A percentile compares a stretch with the other conserved stretches of the same genome.
Conservation (phyloP, 2,888 invertebrate species). For the Xanthia icteritia region DNA sequence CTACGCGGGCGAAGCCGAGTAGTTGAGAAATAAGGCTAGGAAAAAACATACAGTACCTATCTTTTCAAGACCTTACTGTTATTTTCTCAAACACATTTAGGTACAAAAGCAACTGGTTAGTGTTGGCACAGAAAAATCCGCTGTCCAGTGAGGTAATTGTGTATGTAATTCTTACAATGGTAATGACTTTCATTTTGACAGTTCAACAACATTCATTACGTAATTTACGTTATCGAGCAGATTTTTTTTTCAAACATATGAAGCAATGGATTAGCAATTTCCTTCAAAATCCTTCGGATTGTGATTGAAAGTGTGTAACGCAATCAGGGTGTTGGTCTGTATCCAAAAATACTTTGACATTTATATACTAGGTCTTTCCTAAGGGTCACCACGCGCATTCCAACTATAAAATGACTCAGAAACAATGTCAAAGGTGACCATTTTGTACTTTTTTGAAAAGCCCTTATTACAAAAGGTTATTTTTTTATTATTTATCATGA, state of each 20-base stretch:
- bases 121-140: neutral
- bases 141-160: no score
- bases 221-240: neutral
- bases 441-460: neutral
- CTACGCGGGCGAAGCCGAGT: no score
- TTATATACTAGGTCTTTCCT: neutral
- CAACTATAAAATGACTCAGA: neutral
- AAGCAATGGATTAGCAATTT: neutral
- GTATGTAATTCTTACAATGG: neutral
- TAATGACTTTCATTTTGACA: neutral
- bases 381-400: neutral
- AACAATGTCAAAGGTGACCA: neutral
- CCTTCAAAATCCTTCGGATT: neutral
- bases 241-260: neutral
- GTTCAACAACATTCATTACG: neutral
- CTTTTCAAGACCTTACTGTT: neutral
- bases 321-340: neutral
- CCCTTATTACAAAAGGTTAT: no score
- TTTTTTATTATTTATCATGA: no score
- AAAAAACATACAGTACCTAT: neutral
- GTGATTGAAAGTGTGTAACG: no score
- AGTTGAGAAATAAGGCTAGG: slow-evolving; percentile 21
- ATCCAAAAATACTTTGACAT: neutral
- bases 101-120: neutral
- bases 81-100: neutral